Evolutionary conservation across 2,797 vertebrate genomes (phyloP).

Genomic region (Siniperca obscura): DNA sequence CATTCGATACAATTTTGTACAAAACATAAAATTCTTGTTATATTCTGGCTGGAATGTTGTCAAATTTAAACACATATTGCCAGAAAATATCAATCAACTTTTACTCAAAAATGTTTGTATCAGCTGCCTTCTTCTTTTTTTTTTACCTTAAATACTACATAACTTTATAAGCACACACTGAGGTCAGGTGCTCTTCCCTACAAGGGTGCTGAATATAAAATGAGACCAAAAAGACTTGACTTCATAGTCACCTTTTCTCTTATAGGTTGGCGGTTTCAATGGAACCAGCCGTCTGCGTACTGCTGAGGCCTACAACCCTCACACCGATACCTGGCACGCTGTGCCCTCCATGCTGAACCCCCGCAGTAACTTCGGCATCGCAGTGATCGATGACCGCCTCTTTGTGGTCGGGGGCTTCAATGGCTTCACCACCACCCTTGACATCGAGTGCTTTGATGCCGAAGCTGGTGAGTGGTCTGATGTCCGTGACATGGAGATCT

Average conservation of each 20-base stretch:
- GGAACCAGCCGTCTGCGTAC: constrained; percentile 81
- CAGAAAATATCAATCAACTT: neutral
- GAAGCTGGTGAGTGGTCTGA: constrained; percentile 80
- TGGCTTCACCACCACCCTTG: constrained; percentile 78
- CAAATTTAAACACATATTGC: neutral
- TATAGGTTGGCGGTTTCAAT: constrained; percentile 89
- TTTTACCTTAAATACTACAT: neutral
- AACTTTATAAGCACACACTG: neutral
- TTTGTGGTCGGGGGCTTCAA: constrained; percentile 65
- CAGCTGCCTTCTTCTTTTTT: neutral
- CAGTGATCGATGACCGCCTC: constrained; percentile 77
- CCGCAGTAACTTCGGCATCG: constrained; percentile 91
- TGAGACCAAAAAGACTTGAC: neutral
- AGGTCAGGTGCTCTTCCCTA: neutral
- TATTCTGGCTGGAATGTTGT: neutral
- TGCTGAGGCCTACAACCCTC: constrained; percentile 85
- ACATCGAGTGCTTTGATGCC: constrained; percentile 83
- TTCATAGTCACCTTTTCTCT: constrained; percentile 2
- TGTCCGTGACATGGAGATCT: constrained; percentile 78
- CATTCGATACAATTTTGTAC: neutral
- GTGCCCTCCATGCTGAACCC: constrained; percentile 83
- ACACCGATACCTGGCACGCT: constrained; percentile 76
- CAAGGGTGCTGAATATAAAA: neutral
- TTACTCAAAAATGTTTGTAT: neutral
- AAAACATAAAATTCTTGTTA: neutral